Conservation (phyloP, 2,888 invertebrate species). For the Archips crataeganus region DNA sequence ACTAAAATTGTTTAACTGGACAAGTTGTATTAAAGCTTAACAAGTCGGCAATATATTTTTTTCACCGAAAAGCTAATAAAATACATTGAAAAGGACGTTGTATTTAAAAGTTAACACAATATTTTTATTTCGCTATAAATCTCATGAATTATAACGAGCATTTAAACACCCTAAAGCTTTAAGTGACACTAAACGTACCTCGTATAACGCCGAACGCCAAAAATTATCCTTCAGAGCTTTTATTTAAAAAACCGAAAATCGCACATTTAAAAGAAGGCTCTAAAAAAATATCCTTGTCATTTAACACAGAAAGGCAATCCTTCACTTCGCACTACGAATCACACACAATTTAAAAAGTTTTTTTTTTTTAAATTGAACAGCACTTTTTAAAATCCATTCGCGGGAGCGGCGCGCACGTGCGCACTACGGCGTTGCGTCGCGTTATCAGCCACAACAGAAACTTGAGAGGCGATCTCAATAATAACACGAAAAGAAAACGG, state of each 20-base stretch:
- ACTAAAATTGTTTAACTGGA: not conserved
- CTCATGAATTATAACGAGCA: not conserved
- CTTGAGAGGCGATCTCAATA: constrained; percentile 85
- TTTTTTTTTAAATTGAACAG: not conserved
- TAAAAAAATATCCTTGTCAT: constrained; percentile 36
- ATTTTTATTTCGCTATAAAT: not conserved
- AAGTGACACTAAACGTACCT: constrained; percentile 40
- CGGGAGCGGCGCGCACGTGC: constrained; percentile 75
- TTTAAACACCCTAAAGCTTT: constrained; percentile 4
- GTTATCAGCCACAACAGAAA: constrained; percentile 85
- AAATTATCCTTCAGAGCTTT: constrained; percentile 33
- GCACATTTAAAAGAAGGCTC: constrained; percentile 21
- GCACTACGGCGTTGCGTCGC: constrained; percentile 81
- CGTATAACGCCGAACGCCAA: constrained; percentile 21
- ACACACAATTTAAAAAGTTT: constrained; percentile 22
- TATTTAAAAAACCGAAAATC: constrained; percentile 24
- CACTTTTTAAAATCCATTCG: constrained; percentile 35
- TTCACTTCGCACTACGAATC: constrained; percentile 27
- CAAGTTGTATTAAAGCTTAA: too few relatives aligned
- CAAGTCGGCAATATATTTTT: not conserved
- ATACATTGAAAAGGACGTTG: not conserved
- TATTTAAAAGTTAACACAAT: not conserved
- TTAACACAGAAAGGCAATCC: constrained; percentile 37
- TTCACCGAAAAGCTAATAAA: not conserved
- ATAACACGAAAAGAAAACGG: constrained; percentile 87